Evolutionary conservation across 2,888 invertebrate genomes (phyloP).

Genomic region (Drosophila rellima): DNA sequence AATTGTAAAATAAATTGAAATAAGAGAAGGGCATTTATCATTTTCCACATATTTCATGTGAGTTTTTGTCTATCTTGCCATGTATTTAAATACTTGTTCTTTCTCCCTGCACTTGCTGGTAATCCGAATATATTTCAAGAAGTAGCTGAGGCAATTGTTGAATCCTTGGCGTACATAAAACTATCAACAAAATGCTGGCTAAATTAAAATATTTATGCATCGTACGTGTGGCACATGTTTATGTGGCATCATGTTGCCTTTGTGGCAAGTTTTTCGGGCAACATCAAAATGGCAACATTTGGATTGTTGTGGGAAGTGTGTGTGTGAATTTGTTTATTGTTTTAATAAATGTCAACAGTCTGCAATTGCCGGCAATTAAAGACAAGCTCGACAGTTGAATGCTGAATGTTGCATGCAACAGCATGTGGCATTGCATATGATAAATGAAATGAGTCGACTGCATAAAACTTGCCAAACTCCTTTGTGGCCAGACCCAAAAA

Average conservation of each 20-base stretch:
- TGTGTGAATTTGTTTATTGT: constrained; percentile 73
- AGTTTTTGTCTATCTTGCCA: neutral
- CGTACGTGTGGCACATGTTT: constrained; percentile 69
- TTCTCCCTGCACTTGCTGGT: constrained; percentile 2
- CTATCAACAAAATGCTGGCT: constrained; percentile 71
- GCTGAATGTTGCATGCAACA: constrained; percentile 21
- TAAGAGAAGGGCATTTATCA: constrained; percentile 62
- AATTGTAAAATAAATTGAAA: constrained; percentile 77
- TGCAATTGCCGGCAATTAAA: constrained; percentile 67
- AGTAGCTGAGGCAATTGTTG: constrained; percentile 29
- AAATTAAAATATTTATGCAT: constrained; percentile 76
- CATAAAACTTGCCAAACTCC: constrained; percentile 43
- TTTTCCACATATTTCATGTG: constrained; percentile 22
- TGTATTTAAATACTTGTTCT: neutral
- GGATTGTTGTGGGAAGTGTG: constrained; percentile 13
- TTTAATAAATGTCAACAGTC: constrained; percentile 78
- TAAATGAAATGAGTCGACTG: constrained; percentile 61
- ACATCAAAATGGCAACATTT: constrained; percentile 23
- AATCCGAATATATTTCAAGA: constrained; percentile 25
- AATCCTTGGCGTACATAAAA: constrained; percentile 53
- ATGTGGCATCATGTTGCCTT: constrained; percentile 36
- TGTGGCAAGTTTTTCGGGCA: constrained; percentile 29
- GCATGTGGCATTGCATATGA: constrained; percentile 54
- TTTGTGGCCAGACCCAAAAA: constrained; percentile 39
- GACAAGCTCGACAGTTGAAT: constrained; percentile 31